These are phyloP conservation scores for Ashinkailepas kermadecensis DNA, from an alignment of 2,888 invertebrate genomes.

Conservation along the genomic window DNA sequence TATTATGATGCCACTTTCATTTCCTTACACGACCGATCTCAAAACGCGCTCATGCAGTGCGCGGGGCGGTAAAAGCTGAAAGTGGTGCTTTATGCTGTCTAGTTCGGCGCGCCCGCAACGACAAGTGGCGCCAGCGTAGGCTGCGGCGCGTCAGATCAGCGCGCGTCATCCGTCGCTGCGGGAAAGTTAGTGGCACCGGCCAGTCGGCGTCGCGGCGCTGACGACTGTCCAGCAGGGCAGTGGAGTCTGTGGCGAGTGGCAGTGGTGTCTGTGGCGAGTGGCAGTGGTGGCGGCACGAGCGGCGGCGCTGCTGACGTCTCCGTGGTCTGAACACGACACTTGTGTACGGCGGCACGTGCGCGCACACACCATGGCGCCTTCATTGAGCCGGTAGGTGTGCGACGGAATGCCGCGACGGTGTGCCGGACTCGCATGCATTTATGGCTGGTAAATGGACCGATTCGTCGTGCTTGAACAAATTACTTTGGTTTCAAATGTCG, in stretches of 20 bases:
- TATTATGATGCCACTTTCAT: neutral
- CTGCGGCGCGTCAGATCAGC: neutral
- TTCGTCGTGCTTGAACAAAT: too few species aligned
- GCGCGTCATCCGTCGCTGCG: neutral
- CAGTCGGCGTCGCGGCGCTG: neutral
- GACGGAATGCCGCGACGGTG: too few species aligned
- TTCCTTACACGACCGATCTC: neutral
- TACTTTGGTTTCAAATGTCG: too few species aligned
- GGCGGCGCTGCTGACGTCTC: neutral
- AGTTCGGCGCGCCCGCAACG: neutral
- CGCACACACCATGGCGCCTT: too few species aligned
- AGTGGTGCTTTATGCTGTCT: neutral
- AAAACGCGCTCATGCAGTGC: neutral
- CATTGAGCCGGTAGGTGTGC: too few species aligned
- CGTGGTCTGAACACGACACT: too few species aligned
- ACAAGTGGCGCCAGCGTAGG: neutral
- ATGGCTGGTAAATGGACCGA: too few species aligned
- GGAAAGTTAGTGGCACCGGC: neutral
- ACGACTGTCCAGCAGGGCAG: neutral
- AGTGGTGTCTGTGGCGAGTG: too few species aligned
- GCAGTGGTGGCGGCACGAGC: neutral
- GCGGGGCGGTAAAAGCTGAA: neutral
- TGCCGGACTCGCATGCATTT: too few species aligned
- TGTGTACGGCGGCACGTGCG: too few species aligned
- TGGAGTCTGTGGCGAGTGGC: too few species aligned